Evolutionary conservation across 2,888 invertebrate species (phyloP), one percentile per base, ranked within the genome.

Genomic region (Drosophila longiperda): DNA sequence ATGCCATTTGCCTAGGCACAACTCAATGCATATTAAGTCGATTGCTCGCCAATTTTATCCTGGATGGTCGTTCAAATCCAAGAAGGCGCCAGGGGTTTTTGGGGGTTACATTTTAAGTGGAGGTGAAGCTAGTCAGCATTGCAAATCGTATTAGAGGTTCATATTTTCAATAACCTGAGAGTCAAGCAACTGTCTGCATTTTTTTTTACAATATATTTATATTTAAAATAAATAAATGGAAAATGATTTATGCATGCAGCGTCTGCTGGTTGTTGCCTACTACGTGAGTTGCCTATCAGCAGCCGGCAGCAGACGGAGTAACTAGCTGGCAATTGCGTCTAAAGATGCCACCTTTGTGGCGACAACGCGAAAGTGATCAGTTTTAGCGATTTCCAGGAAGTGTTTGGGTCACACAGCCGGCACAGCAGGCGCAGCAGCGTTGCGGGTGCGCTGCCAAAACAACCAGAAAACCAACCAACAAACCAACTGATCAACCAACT

Each of bases 291-390:
- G 65, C 64, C 76, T 69, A 68, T 72, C 53, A 49, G 52, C 53
- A 49, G 52, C 49, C 42, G 15, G 15, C 15, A 50, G 29, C 26
- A 6, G 42, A 53, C 48, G 52, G n/a, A 54, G 61, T 54, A 54
- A 50, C 59, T 45, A 42, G n/a, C 48, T 34, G 7, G 55, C 64
- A 45, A 61, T 60, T 58, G 66, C 64, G 59, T 59, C 69, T 77
- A 78, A 82, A 90, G 88, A 90, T 90, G 90, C 73, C 88, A 85
- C 89, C 86, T 76, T 73, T 83, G 73, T 74, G 71, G 82, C 81
- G 71, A 59, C 71, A 60, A 73, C 73, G 82, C 81, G 71, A 59
- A 73, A 60, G 29, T 60, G 70, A 75, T 70, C 66, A 73, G 71
- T 73, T 82, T 75, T 26, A 23, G 75, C 65, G 71, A 77, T 66